Conservation (phyloP, 1,140 invertebrate species). For the Nautilus pompilius region DNA sequence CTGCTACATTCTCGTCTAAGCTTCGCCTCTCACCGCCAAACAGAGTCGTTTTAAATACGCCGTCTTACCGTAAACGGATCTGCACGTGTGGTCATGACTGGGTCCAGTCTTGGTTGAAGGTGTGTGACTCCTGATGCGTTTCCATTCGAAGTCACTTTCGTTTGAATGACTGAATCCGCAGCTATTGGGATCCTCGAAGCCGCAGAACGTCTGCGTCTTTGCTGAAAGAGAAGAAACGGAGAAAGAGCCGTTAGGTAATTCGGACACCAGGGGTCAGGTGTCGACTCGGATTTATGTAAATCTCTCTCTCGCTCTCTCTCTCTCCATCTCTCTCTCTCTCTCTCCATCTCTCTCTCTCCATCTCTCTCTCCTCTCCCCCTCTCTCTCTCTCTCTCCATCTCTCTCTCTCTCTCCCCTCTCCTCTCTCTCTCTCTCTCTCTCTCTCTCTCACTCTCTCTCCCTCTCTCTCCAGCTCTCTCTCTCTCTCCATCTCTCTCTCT, state of each 20-base stretch:
- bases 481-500: too few species aligned
- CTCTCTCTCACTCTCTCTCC: too few species aligned
- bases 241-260: not conserved
- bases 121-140: slow-evolving; percentile 26
- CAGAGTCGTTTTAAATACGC: not conserved
- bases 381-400: too few species aligned
- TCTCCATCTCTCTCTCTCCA: too few species aligned
- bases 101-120: slow-evolving; percentile 43
- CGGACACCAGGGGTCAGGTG: slow-evolving; percentile 2
- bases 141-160: slow-evolving; percentile 45
- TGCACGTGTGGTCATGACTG: slow-evolving; percentile 44
- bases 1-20: not conserved
- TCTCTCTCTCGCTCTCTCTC: not conserved
- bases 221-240: slow-evolving; percentile 25
- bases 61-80: slow-evolving; percentile 17
- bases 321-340: too few species aligned
- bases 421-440: too few species aligned
- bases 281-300: not conserved
- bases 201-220: slow-evolving; percentile 45
- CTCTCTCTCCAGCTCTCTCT: too few species aligned
- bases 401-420: too few species aligned
- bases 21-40: not conserved
- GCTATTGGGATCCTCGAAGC: slow-evolving; percentile 40
- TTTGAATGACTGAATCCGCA: slow-evolving; percentile 44
- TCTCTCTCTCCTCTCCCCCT: too few species aligned